A percentile compares a stretch with the other conserved stretches of the same genome.
Evolutionary conservation across 37 sponge, comb jelly and placozoan genomes (phyloP).

Genomic region (Aphrocallistes beatrix): DNA sequence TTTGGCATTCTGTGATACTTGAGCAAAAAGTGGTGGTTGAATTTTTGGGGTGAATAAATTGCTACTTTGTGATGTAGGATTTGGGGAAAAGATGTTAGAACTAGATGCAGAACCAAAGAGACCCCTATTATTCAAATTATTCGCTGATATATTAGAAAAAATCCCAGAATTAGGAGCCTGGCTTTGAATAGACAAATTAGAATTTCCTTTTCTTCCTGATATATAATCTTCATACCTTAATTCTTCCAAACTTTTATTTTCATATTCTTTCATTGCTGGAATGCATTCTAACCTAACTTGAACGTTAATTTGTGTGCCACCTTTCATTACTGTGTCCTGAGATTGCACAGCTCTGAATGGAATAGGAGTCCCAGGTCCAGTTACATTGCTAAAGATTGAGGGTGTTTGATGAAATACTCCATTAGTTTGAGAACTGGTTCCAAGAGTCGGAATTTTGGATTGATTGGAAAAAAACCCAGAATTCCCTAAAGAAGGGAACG

Average conservation of each 20-base stretch:
- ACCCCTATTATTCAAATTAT: background rate
- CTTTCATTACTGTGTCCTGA: conserved; percentile 52
- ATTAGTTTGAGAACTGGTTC: background rate
- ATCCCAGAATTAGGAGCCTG: background rate
- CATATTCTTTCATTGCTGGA: conserved; percentile 68
- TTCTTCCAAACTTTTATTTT: conserved; percentile 69
- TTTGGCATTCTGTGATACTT: background rate
- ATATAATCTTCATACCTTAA: conserved; percentile 69
- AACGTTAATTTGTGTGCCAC: conserved; percentile 34
- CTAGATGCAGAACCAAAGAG: background rate
- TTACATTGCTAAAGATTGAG: background rate
- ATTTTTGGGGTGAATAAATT: background rate
- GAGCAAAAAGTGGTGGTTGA: background rate
- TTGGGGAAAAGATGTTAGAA: background rate
- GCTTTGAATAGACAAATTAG: background rate
- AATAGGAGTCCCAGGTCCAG: conserved; percentile 15
- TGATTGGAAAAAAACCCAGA: background rate
- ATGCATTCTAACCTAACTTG: conserved; percentile 48
- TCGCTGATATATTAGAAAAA: background rate
- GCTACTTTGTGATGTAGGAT: too few relatives aligned
- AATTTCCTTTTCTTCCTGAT: conserved; percentile 51
- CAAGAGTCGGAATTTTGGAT: background rate
- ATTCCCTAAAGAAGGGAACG: background rate
- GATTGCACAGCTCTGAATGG: background rate
- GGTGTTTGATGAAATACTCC: background rate